Evolutionary conservation across 1,140 invertebrate species (phyloP), one percentile per base, ranked within the genome.

Genomic region (Phenacoccus solenopsis): DNA sequence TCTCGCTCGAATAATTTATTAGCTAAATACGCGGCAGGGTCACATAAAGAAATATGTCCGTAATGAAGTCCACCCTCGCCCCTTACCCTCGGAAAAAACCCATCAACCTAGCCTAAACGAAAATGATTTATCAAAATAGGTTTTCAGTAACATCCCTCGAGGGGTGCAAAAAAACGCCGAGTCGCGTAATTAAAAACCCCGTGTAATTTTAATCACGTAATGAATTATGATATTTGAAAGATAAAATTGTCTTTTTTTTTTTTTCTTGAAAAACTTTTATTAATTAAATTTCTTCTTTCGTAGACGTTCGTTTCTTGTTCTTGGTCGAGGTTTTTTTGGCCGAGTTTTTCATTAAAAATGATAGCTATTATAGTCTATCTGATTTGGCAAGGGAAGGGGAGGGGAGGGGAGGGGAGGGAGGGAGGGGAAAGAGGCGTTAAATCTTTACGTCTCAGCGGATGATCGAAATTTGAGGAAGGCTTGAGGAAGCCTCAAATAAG

Each of bases 151-250:
- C 38, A 49, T 49, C 38, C 38, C 38, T 49, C 5, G 12, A n/a
- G 38, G 3, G 38, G 13, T 13, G 30, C 30, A 32, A 32, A 32
- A 32, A 32, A 49, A 49, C 13, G 16, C 38, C n/a, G n/a, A n/a
- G 5, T 49, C 38, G 5, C 38, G 20, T 49, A 49, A 49, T 49
- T 49, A 49, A 49, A 49, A 49, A 49, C 16, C 5, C 38, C 38
- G 38, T 49, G 38, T 49, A 49, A 49, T 49, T 49, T 49, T 49
- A 49, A 49, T 49, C 38, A 49, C 38, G 38, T 49, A 49, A 49
- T 49, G 38, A 49, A 49, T 49, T 49, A 49, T 49, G 38, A 49
- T 49, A 49, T 49, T 49, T 49, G 38, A 49, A 49, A 49, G 38
- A 49, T 49, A 49, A 49, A 49, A 49, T n/a, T 10, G 13, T 49